Percentiles rank a stretch among this genome's conserved stretches.
Evolutionary conservation across 2,113 vertebrate species (phyloP).

Genomic region (Girardinichthys multiradiatus): DNA sequence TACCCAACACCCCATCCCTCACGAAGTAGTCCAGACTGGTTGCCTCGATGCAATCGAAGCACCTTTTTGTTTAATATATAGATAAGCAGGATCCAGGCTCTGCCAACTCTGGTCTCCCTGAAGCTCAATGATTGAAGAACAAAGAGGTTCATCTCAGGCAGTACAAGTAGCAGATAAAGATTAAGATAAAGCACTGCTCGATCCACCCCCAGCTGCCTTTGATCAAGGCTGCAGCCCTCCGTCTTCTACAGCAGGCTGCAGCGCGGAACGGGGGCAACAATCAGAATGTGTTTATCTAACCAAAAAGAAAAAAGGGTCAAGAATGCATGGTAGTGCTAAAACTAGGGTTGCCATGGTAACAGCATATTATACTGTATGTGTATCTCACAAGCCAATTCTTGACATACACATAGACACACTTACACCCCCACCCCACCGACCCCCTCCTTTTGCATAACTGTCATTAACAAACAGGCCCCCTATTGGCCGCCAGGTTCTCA

Average conservation of each 20-base stretch:
- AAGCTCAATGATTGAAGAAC: neutral
- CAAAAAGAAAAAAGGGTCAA: constrained; percentile 59
- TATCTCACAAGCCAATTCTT: constrained; percentile 31
- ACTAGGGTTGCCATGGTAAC: constrained; percentile 69
- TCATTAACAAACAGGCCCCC: constrained; percentile 59
- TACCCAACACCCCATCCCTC: too few species aligned
- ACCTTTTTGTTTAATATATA: neutral
- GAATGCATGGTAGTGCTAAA: constrained; percentile 32
- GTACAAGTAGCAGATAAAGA: neutral
- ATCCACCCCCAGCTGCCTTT: too few species aligned
- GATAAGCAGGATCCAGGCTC: neutral
- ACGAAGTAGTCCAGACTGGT: too few species aligned
- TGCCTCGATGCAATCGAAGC: neutral
- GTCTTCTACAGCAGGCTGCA: constrained; percentile 1
- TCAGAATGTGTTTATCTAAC: constrained; percentile 62
- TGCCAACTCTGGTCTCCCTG: neutral
- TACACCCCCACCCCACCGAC: constrained; percentile 16
- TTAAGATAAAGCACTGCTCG: neutral
- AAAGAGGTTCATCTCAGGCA: neutral
- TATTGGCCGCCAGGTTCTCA: constrained; percentile 45
- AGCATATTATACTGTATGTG: constrained; percentile 59
- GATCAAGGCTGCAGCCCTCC: neutral
- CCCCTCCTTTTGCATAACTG: constrained; percentile 46
- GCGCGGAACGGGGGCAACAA: constrained; percentile 23
- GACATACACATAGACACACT: constrained; percentile 12